Evolutionary conservation across 2,113 vertebrate species (phyloP), one percentile per base, ranked within the genome.

Genomic region (Lasiurus borealis): DNA sequence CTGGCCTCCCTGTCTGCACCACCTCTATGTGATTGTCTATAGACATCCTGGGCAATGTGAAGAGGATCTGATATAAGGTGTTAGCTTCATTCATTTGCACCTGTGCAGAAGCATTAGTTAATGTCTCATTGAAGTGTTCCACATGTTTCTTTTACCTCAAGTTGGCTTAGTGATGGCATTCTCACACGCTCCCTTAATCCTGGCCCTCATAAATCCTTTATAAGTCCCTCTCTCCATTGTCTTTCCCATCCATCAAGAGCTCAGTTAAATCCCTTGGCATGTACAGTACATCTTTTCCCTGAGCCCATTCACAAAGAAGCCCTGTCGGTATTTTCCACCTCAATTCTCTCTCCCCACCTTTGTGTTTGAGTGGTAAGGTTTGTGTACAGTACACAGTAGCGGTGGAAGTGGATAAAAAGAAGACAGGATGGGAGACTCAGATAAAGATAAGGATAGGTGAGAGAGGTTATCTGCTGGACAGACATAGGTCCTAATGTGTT

Each of bases 141-240:
- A 98, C 97, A 97, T 98, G 98, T 98, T 98, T 98, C 97, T 96
- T 78, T 98, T 97, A 97, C 94, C 93, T 97, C 94, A 91, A 88
- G 92, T 86, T 31, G 9, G 97, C 90, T 98, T 97, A 97, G 94
- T 93, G 96, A 97, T 36, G n/a, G 88, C 96, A 96, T 98, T 98
- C 97, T 98, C 98, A 97, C 97, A 98, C 34, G 95, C 97, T 98
- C 96, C 91, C 97, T 97, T 98, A 98, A 98, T 98, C 98, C 98
- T 34, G 85, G 95, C 95, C 95, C 72, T 84, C 95, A 97, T 97
- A 98, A 98, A 98, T 98, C 96, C 97, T 97, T 97, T 97, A 94
- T 94, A 96, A 97, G 88, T 90, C 92, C 96, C 84, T 96, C 97
- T 95, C 96, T 98, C 91, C 96, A 97, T 98, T 98, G 97, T 98